Evolutionary conservation across 2,888 invertebrate species (phyloP).

Genomic region (Eristalis tenax): DNA sequence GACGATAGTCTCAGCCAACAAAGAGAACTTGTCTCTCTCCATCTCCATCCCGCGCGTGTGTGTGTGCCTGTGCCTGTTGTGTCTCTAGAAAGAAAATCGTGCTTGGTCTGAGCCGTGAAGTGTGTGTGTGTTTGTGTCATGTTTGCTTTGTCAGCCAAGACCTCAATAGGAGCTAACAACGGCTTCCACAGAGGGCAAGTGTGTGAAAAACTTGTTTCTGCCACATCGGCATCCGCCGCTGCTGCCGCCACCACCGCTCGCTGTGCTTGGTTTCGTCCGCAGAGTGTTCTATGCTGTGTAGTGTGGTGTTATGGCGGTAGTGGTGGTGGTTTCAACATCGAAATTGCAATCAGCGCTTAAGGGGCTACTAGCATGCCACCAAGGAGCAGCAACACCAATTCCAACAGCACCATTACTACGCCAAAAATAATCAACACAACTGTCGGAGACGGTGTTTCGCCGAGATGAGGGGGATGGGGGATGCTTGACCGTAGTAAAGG

Average conservation of each 20-base stretch:
- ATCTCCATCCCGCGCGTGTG: neutral
- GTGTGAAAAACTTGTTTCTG: slow-evolving; percentile 45
- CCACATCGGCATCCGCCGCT: neutral
- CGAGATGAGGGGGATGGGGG: neutral
- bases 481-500: neutral
- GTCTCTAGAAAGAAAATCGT: slow-evolving; percentile 26
- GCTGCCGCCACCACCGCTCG: neutral
- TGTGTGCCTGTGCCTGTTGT: neutral
- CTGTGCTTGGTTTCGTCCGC: neutral
- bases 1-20: slow-evolving; percentile 23
- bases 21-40: slow-evolving; percentile 22
- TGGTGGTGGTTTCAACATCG: slow-evolving; percentile 24
- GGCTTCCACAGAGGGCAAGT: slow-evolving; percentile 1
- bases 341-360: slow-evolving; percentile 34
- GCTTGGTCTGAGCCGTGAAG: neutral
- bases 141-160: slow-evolving; percentile 40
- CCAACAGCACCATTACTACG: neutral
- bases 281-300: neutral
- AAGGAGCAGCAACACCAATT: slow-evolving; percentile 1
- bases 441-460: neutral
- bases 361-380: slow-evolving; percentile 6
- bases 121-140: neutral
- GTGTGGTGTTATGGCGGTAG: too few species aligned
- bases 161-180: neutral
- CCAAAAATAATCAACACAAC: slow-evolving; percentile 12